These are phyloP conservation scores for Heliconius hewitsoni DNA, from an alignment of 1,140 invertebrate genomes.

Conservation along the genomic window DNA sequence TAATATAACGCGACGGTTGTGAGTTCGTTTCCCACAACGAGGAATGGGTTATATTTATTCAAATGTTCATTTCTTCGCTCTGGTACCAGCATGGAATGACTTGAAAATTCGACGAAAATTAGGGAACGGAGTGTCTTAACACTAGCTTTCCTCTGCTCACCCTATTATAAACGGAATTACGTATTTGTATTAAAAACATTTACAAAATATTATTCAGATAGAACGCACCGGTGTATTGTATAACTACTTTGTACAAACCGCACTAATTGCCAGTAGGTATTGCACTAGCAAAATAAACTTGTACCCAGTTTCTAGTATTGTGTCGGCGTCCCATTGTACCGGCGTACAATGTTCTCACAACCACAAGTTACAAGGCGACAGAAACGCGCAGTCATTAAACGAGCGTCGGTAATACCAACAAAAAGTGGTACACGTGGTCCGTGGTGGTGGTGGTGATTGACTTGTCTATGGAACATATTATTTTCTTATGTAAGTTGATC, in stretches of 20 bases:
- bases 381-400: conserved; percentile 61
- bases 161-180: no score
- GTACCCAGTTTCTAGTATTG: conserved; percentile 48
- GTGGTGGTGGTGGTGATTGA: conserved; percentile 54
- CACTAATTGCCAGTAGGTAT: conserved; percentile 59
- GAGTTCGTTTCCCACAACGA: no score
- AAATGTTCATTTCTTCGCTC: no score
- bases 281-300: conserved; percentile 60
- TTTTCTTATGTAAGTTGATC: conserved; percentile 59
- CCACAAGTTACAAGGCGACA: conserved; percentile 45
- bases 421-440: conserved; percentile 46
- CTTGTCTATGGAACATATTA: conserved; percentile 61
- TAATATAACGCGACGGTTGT: no score
- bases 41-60: no score
- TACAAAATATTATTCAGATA: conserved; percentile 24
- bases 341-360: conserved; percentile 46
- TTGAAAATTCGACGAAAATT: no score
- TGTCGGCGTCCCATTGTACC: conserved; percentile 59
- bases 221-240: conserved; percentile 39
- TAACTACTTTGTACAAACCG: conserved; percentile 57
- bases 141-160: no score
- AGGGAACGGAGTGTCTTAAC: no score
- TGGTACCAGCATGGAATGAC: no score
- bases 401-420: conserved; percentile 54
- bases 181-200: no score